Conservation (phyloP, 2,113 vertebrate genomes). For the Aix galericulata region DNA sequence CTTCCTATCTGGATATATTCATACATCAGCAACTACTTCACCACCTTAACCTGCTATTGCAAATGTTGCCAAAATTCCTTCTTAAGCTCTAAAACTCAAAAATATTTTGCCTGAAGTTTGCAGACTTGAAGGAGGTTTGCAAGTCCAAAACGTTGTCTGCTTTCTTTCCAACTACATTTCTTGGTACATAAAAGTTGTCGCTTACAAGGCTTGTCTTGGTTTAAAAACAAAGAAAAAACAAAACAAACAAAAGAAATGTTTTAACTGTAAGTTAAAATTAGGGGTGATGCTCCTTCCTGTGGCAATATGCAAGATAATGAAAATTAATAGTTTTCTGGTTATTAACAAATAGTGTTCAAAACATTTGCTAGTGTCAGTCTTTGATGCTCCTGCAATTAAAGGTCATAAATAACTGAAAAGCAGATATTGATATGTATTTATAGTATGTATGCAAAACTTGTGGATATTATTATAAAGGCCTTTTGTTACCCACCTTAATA, state of each 20-base stretch:
- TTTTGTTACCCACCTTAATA: background rate
- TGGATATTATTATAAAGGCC: background rate
- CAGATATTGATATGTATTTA: background rate
- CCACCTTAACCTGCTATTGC: background rate
- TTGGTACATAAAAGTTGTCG: background rate
- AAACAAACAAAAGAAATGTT: background rate
- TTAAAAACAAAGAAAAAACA: background rate
- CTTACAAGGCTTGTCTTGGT: background rate
- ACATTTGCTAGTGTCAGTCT: background rate
- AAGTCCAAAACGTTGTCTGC: background rate
- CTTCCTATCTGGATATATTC: background rate
- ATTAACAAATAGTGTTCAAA: background rate
- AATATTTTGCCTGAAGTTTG: background rate
- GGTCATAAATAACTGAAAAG: background rate
- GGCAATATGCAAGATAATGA: background rate
- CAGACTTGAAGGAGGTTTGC: background rate
- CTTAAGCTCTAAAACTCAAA: background rate
- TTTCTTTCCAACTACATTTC: background rate
- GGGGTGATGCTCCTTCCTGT: background rate
- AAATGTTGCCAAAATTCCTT: constrained; percentile 1
- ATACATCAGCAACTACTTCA: background rate
- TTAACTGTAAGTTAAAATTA: background rate
- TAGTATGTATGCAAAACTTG: background rate
- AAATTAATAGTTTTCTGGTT: background rate
- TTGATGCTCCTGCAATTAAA: background rate